Conservation (phyloP, 1,140 invertebrate genomes). For the Camponotus vicinus region DNA sequence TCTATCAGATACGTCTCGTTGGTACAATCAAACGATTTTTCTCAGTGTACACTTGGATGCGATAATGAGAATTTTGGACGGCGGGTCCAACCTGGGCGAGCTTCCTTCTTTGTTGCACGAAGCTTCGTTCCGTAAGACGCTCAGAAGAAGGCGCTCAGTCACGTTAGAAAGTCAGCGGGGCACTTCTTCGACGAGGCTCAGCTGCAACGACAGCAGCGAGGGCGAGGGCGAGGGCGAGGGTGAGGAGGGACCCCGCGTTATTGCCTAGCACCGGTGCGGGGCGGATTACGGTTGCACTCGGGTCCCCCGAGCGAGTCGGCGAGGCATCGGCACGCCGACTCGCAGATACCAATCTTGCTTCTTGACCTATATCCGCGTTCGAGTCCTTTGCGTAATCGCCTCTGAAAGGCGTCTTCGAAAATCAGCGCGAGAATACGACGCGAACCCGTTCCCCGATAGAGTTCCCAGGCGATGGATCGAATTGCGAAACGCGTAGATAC, state of each 20-base stretch:
- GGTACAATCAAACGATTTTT: no score
- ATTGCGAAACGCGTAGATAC: slow-evolving; percentile 47
- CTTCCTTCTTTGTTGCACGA: slow-evolving; percentile 6
- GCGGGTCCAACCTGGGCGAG: not conserved
- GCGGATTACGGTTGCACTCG: slow-evolving; percentile 66
- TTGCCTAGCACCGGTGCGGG: slow-evolving; percentile 50
- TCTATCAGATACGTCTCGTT: no score
- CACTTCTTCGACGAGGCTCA: slow-evolving; percentile 41
- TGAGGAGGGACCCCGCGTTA: slow-evolving; percentile 27
- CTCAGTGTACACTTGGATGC: not conserved
- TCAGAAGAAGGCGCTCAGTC: slow-evolving; percentile 79
- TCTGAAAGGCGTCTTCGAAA: slow-evolving; percentile 82
- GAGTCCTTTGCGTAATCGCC: slow-evolving; percentile 82
- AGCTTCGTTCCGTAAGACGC: slow-evolving; percentile 78
- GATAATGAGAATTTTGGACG: slow-evolving; percentile 18
- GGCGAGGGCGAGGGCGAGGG: not conserved
- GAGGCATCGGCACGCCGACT: slow-evolving; percentile 51
- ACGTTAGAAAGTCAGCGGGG: slow-evolving; percentile 82
- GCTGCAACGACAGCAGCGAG: slow-evolving; percentile 29
- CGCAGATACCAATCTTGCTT: slow-evolving; percentile 85
- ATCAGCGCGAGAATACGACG: slow-evolving; percentile 71
- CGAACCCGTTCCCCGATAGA: slow-evolving; percentile 6
- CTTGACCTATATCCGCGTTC: slow-evolving; percentile 85
- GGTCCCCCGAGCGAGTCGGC: not conserved
- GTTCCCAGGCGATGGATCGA: slow-evolving; percentile 41